Conservation (phyloP, 1,140 invertebrate species). For the Drosophila suzukii region DNA sequence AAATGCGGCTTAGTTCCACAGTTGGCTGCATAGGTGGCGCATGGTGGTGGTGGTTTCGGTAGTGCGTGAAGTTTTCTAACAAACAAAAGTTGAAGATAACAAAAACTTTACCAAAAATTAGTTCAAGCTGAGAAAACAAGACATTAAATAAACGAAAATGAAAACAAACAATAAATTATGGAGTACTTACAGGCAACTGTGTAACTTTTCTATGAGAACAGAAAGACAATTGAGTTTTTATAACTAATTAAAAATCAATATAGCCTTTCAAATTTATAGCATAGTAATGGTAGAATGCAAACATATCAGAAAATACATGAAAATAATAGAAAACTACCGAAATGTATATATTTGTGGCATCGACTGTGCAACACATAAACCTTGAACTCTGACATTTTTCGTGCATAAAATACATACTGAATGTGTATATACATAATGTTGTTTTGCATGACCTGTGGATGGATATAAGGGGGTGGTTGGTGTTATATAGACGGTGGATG, state of each 20-base stretch:
- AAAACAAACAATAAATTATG: too few species aligned
- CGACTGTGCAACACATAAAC: conserved; percentile 37
- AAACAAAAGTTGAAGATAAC: neutral
- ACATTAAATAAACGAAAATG: neutral
- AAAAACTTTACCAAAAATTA: neutral
- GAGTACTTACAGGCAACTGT: too few species aligned
- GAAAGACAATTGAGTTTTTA: too few species aligned
- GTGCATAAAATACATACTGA: conserved; percentile 35
- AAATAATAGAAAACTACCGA: neutral
- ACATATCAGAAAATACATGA: too few species aligned
- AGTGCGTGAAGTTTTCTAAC: neutral
- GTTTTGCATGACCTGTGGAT: conserved; percentile 1
- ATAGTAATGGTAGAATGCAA: too few species aligned
- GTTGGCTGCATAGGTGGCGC: conserved; percentile 35
- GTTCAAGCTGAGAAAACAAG: neutral
- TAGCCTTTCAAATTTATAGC: too few species aligned
- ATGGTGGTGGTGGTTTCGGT: neutral
- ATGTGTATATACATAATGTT: conserved; percentile 28
- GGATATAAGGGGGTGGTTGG: conserved; percentile 17
- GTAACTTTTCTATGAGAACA: too few species aligned
- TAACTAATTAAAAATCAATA: too few species aligned
- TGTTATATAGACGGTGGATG: conserved; percentile 26
- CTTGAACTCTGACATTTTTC: conserved; percentile 75
- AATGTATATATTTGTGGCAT: conserved; percentile 16
- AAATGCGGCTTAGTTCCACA: conserved; percentile 8